Percentiles rank a stretch among this genome's conserved stretches.
Conservation (phyloP, 1,140 invertebrate species). For the Oryctes rhinoceros region DNA sequence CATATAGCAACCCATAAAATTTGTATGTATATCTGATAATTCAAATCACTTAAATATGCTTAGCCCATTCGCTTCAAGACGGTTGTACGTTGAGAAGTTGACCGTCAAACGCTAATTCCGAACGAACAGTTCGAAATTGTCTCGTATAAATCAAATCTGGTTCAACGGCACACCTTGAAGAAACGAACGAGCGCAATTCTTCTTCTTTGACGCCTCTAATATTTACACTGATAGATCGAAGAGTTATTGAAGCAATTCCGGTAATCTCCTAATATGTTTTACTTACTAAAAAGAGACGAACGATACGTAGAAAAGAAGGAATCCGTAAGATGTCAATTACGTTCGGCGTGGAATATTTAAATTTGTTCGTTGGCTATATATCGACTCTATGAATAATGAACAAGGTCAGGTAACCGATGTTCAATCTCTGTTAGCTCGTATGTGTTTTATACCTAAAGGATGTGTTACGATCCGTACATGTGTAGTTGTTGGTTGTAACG, state of each 20-base stretch:
- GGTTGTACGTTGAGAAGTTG: not conserved
- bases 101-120: not conserved
- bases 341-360: no score
- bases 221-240: not conserved
- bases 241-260: not conserved
- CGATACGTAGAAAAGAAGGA: no score
- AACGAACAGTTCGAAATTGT: conserved; percentile 2
- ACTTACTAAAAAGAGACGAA: not conserved
- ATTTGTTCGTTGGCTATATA: no score
- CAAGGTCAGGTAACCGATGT: no score
- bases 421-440: no score
- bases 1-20: not conserved
- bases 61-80: not conserved
- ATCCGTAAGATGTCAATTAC: no score
- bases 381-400: no score
- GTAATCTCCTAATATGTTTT: not conserved
- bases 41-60: not conserved
- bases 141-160: conserved; percentile 14
- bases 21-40: not conserved
- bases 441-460: no score
- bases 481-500: no score
- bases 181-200: not conserved
- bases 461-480: no score
- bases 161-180: conserved; percentile 13
- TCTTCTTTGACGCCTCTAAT: not conserved